phyloP scores from a whole-genome alignment of 2,113 vertebrate genomes.

The Condylura cristata region DNA sequence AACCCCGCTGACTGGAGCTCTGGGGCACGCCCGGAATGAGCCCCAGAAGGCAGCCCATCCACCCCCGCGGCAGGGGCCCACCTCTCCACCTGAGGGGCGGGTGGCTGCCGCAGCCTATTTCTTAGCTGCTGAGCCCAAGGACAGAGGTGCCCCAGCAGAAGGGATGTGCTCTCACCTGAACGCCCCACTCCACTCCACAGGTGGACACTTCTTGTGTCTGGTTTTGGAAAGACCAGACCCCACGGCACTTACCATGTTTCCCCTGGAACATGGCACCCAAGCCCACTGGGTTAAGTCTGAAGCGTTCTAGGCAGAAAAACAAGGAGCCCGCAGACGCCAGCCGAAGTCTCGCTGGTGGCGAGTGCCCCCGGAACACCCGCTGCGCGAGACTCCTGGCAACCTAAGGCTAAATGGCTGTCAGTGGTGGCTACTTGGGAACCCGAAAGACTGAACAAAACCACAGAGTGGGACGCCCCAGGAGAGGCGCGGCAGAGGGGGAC shows the following conservation, averaged over 20 bases:
- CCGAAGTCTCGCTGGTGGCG: neutral
- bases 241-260: neutral
- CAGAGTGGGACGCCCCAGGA: neutral
- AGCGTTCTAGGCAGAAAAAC: neutral
- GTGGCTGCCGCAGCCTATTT: neutral
- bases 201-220: neutral
- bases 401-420: neutral
- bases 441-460: neutral
- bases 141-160: neutral
- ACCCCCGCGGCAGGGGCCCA: neutral
- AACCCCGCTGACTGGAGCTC: neutral
- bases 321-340: neutral
- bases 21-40: neutral
- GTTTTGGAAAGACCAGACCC: neutral
- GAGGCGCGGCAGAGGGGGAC: too few relatives aligned
- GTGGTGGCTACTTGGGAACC: neutral
- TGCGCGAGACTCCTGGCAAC: neutral
- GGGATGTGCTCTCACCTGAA: neutral
- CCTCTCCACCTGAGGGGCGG: neutral
- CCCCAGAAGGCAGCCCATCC: neutral
- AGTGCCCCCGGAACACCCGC: neutral
- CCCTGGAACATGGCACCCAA: neutral
- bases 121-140: too few relatives aligned
- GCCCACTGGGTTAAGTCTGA: neutral
- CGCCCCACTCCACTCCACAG: accelerated